Evolutionary conservation across 1,140 invertebrate species (phyloP).

Genomic region (Andricus grossulariae): DNA sequence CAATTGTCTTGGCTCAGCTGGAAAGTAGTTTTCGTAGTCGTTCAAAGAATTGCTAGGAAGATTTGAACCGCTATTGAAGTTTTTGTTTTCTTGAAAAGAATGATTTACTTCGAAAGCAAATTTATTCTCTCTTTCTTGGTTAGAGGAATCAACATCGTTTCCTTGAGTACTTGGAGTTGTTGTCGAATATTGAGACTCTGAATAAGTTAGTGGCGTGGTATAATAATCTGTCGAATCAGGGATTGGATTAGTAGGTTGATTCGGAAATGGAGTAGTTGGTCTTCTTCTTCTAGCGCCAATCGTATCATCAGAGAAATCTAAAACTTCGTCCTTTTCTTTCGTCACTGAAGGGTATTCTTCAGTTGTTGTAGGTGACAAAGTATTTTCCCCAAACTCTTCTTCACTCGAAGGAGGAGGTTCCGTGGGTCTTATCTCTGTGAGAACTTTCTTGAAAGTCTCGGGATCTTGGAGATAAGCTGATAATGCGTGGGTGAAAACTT

Average conservation of each 20-base stretch:
- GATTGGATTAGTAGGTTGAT: constrained; percentile 44
- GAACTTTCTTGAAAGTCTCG: constrained; percentile 83
- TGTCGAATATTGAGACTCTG: constrained; percentile 44
- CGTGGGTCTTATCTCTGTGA: constrained; percentile 85
- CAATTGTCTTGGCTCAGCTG: constrained; percentile 68
- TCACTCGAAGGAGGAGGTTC: constrained; percentile 79
- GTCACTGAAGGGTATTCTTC: constrained; percentile 75
- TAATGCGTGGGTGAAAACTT: constrained; percentile 88
- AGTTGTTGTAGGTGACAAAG: constrained; percentile 59
- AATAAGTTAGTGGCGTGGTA: constrained; percentile 49
- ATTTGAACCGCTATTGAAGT: constrained; percentile 50
- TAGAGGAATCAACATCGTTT: constrained; percentile 60
- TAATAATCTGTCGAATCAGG: constrained; percentile 67
- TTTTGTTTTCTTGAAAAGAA: constrained; percentile 58
- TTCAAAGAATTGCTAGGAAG: constrained; percentile 43
- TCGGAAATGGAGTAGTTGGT: constrained; percentile 64
- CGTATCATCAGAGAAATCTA: constrained; percentile 84
- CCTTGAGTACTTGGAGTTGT: constrained; percentile 61
- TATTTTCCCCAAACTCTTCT: constrained; percentile 55
- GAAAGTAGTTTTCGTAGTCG: constrained; percentile 73
- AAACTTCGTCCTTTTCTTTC: constrained; percentile 83
- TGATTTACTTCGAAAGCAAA: constrained; percentile 64
- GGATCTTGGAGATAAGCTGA: constrained; percentile 89
- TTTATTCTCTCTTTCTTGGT: constrained; percentile 59
- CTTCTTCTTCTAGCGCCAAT: constrained; percentile 68